Evolutionary conservation across 2,797 vertebrate species (phyloP), one percentile per base, ranked within the genome.

Genomic region (Capromys pilorides): DNA sequence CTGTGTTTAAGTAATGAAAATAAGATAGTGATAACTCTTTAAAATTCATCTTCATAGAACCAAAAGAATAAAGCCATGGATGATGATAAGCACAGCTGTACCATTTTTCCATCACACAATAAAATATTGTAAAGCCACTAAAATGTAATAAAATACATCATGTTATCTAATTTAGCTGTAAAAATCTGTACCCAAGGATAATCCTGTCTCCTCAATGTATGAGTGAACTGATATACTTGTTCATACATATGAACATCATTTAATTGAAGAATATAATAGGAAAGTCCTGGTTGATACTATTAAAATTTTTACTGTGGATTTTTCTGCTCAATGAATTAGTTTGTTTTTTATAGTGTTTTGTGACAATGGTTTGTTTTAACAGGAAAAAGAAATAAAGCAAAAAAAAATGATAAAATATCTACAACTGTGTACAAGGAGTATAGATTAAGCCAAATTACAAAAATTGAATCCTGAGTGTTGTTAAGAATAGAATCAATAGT

Each of bases 1-100:
- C 54, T 14, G n/a, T n/a, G n/a, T 71, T 88, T 73, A 21, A 89
- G 12, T 31, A 66, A 91, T 79, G 24, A 93, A 83, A 93, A 36
- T 62, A 3, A 24, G 39, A 49, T 10, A 62, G 0, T 49, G 61
- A 88, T 1, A 78, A 69, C 61, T 0, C 77, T 86, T n/a, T 6
- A 36, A 80, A 36, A 62, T 84, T 41, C 83, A 51, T 21, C 1
- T 71, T 87, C 1, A 59, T n/a, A 80, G 31, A 49, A 57, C 2
- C 13, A 93, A 88, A 71, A 66, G 14, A 64, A 7, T 86, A 28
- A 28, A 90, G 61, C 24, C 41, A 45, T n/a, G 14, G 18, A 54
- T 86, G 3, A 73, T 73, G 36, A 10, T 41, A 24, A 73, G 7
- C 51, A 75, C 86, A 6, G 36, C 39, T 80, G 31, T 64, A 26